Evolutionary conservation across 2,113 vertebrate species (phyloP).

Genomic region (Barbus barbus): DNA sequence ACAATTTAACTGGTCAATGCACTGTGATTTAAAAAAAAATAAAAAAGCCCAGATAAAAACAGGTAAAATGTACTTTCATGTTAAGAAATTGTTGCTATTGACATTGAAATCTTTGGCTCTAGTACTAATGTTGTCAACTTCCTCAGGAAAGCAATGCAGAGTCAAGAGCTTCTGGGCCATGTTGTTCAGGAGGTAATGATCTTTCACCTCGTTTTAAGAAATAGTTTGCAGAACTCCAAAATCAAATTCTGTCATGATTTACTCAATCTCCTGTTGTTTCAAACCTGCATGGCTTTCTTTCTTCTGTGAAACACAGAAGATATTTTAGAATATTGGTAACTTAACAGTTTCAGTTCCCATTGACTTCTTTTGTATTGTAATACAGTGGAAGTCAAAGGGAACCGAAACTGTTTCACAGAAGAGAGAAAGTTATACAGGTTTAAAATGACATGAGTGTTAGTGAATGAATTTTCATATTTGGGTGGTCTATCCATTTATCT

Average conservation of each 20-base stretch:
- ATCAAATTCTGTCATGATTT: neutral
- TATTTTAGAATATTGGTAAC: no score
- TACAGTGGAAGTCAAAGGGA: no score
- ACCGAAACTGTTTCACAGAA: no score
- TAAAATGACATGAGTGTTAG: no score
- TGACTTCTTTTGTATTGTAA: neutral
- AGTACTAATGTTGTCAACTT: constrained; percentile 20
- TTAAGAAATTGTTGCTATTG: neutral
- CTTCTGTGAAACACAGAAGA: no score
- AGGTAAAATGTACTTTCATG: neutral
- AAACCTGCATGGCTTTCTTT: neutral
- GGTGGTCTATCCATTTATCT: no score
- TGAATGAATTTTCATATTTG: no score
- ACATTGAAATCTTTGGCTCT: neutral
- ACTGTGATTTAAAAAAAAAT: neutral
- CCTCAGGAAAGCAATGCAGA: constrained; percentile 81
- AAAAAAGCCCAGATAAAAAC: neutral
- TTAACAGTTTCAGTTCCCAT: neutral
- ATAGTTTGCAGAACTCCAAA: neutral
- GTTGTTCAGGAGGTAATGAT: constrained; percentile 79
- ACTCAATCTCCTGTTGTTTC: neutral
- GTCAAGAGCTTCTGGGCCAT: constrained; percentile 81
- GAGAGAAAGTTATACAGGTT: no score
- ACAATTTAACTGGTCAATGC: neutral
- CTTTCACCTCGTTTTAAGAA: neutral